Percentiles rank a stretch among this genome's conserved stretches.
These are phyloP conservation scores for Micronycteris hirsuta DNA, from an alignment of 2,113 vertebrate genomes.

Conservation along the genomic window DNA sequence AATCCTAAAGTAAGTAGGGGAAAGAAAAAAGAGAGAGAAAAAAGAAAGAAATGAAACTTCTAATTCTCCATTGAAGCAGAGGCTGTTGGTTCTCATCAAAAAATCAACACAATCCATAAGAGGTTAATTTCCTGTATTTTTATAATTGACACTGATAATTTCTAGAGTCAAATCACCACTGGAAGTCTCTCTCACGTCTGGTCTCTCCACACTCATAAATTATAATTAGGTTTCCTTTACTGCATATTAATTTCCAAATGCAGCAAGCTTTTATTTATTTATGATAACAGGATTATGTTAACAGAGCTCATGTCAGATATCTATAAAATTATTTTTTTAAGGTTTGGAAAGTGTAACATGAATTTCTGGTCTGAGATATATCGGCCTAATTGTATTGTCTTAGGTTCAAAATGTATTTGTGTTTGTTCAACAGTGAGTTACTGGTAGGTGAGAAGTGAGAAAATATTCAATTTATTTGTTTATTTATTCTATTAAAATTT, in stretches of 20 bases:
- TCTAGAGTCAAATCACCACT: neutral
- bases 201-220: conserved; percentile 11
- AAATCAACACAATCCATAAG: neutral
- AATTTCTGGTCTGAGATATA: conserved; percentile 20
- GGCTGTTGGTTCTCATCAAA: neutral
- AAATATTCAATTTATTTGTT: conserved; percentile 4
- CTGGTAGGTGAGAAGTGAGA: neutral
- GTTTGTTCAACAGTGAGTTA: conserved; percentile 23
- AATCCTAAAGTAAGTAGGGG: conserved; percentile 76
- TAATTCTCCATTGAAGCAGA: neutral
- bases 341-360: conserved; percentile 19
- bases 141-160: neutral
- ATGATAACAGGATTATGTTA: neutral
- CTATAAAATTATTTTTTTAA: neutral
- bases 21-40: rapidly evolving
- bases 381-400: neutral
- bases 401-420: conserved; percentile 16
- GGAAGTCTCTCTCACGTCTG: neutral
- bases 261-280: neutral
- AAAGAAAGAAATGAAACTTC: neutral
- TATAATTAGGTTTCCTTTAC: neutral
- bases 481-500: neutral
- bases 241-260: neutral
- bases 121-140: conserved; percentile 19
- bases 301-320: neutral